phyloP scores from a whole-genome alignment of 2,797 vertebrate species.

The Vireo griseus region DNA sequence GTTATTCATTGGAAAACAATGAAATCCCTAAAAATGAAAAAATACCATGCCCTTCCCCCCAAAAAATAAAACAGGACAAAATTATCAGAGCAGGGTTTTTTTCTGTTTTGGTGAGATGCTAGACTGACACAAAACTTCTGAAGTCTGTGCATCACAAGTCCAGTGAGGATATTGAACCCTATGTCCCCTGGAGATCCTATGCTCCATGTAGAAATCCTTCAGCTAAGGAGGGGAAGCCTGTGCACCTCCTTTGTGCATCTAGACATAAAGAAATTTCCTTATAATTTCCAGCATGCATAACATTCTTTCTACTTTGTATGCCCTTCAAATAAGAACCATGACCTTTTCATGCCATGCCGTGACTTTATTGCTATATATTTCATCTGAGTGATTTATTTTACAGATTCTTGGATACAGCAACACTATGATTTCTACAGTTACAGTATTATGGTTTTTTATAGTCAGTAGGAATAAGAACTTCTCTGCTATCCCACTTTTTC shows the following conservation, averaged over 20 bases:
- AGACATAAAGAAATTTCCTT: neutral
- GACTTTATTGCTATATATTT: neutral
- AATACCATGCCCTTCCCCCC: neutral
- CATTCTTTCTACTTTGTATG: neutral
- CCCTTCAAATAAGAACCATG: neutral
- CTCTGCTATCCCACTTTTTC: neutral
- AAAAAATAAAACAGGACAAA: neutral
- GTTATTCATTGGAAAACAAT: conserved; percentile 22
- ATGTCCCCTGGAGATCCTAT: neutral
- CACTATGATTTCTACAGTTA: neutral
- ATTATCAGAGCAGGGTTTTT: neutral
- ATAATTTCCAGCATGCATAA: neutral
- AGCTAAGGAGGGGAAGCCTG: neutral
- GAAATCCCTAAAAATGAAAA: neutral
- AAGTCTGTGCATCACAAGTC: neutral
- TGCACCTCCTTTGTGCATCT: neutral
- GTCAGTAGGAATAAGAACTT: neutral
- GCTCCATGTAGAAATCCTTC: neutral
- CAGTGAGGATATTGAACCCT: neutral
- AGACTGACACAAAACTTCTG: neutral
- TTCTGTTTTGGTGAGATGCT: neutral
- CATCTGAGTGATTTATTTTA: neutral
- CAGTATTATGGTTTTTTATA: neutral
- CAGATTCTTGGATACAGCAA: neutral
- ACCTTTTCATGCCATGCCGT: neutral